Percentiles rank a stretch among this genome's conserved stretches.
These are phyloP conservation scores for Lucinisca nassula DNA, from an alignment of 2,888 invertebrate genomes.

Conservation along the genomic window DNA sequence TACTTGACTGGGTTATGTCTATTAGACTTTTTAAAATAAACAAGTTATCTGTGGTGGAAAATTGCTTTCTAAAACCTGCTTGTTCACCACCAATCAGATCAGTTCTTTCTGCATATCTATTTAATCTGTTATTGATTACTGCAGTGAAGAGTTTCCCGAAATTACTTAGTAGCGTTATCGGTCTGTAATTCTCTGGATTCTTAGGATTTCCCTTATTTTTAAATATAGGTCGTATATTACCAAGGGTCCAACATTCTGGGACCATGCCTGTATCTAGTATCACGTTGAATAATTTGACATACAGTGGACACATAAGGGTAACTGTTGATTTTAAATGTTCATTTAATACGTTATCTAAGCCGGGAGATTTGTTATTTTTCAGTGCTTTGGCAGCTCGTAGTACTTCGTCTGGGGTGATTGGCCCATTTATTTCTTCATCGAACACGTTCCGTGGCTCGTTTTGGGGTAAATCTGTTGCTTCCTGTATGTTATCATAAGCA, in stretches of 20 bases:
- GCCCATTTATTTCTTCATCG: not conserved
- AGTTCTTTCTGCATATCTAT: not conserved
- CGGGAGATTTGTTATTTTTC: conserved; percentile 25
- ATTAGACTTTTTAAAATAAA: too few species aligned
- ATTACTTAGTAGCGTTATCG: not conserved
- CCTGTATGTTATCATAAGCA: not conserved
- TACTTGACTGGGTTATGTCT: too few species aligned
- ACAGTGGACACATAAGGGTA: not conserved
- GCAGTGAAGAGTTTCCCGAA: conserved; percentile 16
- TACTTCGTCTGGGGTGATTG: not conserved
- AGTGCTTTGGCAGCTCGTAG: not conserved
- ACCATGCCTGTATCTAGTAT: conserved; percentile 15
- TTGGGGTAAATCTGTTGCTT: not conserved
- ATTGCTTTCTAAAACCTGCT: not conserved
- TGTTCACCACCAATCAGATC: not conserved
- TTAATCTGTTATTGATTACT: conserved; percentile 5
- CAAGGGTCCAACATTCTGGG: conserved; percentile 20
- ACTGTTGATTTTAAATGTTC: not conserved
- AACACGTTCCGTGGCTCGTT: not conserved
- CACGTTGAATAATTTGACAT: conserved; percentile 1
- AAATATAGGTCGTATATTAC: conserved; percentile 3
- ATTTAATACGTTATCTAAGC: conserved; percentile 10
- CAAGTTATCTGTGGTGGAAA: not conserved
- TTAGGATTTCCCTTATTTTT: conserved; percentile 22
- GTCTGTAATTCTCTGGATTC: conserved; percentile 5